Conservation (phyloP, 2,113 vertebrate species). For the Onychostruthus taczanowskii region DNA sequence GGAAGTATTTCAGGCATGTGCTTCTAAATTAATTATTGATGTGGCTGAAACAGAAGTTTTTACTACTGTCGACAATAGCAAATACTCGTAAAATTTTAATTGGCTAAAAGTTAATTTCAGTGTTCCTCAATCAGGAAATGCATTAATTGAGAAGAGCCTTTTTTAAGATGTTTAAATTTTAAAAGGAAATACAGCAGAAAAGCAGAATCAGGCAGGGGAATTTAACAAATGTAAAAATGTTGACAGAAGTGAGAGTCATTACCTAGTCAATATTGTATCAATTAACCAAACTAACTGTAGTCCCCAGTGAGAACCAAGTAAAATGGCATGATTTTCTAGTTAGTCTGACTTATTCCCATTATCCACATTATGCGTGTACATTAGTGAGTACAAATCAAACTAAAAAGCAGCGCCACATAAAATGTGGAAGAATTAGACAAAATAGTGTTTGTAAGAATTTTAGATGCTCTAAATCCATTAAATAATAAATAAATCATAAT, state of each 20-base stretch:
- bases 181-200: slow-evolving; percentile 45
- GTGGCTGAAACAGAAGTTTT: slow-evolving; percentile 66
- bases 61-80: slow-evolving; percentile 71
- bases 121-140: slow-evolving; percentile 38
- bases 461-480: slow-evolving; percentile 41
- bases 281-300: not conserved
- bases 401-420: not conserved
- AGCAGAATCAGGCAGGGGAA: slow-evolving; percentile 10
- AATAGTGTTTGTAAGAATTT: slow-evolving; percentile 22
- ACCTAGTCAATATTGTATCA: slow-evolving; percentile 33
- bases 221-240: slow-evolving; percentile 52
- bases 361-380: not conserved
- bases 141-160: slow-evolving; percentile 41
- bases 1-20: slow-evolving; percentile 62
- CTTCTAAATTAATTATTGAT: slow-evolving; percentile 70
- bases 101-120: slow-evolving; percentile 61
- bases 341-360: not conserved
- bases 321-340: slow-evolving; percentile 30
- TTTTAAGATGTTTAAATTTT: slow-evolving; percentile 32
- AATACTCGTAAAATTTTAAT: slow-evolving; percentile 71
- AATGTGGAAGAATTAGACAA: slow-evolving; percentile 44
- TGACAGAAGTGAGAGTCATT: slow-evolving; percentile 36
- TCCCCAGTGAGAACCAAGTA: slow-evolving; percentile 23
- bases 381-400: not conserved
- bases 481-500: slow-evolving; percentile 33